phyloP scores from a whole-genome alignment of 2,113 vertebrate genomes.

The Leucosticte australis region DNA sequence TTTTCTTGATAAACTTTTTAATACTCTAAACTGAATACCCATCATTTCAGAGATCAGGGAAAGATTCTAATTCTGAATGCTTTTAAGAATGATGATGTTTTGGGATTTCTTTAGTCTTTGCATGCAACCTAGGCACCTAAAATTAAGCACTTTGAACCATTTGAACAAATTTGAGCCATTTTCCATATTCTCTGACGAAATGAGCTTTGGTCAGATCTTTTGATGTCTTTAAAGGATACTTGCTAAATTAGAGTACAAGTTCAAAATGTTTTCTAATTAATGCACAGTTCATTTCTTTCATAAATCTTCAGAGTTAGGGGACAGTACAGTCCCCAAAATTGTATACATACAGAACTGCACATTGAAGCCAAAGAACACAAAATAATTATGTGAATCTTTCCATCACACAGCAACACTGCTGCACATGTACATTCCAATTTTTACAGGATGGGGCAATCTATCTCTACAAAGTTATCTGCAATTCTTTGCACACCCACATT shows the following conservation, averaged over 20 bases:
- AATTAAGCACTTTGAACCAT: too few species aligned
- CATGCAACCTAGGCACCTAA: not conserved
- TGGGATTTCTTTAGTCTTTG: not conserved
- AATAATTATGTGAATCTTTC: not conserved
- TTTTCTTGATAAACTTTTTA: not conserved
- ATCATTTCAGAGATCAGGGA: not conserved
- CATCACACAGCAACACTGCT: not conserved
- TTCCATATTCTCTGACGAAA: not conserved
- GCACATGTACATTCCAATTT: fast-evolving
- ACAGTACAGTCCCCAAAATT: not conserved
- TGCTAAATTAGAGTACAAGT: not conserved
- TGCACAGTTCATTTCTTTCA: fast-evolving
- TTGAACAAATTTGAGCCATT: not conserved
- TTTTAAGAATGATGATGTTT: not conserved
- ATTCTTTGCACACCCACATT: not conserved
- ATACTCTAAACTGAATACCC: not conserved
- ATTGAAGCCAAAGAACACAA: not conserved
- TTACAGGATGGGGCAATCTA: not conserved
- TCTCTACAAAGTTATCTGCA: fast-evolving
- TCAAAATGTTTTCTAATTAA: not conserved
- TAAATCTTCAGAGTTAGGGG: not conserved
- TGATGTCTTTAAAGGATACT: not conserved
- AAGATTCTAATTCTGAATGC: not conserved
- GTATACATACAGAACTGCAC: not conserved
- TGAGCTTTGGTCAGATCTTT: not conserved